Conservation (phyloP, 2,797 vertebrate genomes). For the Syngnathus acus region DNA sequence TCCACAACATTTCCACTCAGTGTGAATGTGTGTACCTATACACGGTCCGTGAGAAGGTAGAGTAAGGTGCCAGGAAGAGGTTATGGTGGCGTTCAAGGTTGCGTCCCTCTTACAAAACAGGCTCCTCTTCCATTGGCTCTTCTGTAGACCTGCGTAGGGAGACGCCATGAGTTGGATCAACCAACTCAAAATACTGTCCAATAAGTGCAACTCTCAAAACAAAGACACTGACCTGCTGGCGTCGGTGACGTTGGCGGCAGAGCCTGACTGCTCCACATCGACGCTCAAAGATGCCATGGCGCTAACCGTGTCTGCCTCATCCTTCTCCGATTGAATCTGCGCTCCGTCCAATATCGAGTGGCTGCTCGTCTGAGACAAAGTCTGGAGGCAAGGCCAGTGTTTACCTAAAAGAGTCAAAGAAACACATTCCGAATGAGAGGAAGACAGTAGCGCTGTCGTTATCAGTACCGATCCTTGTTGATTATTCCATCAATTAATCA, state of each 20-base stretch:
- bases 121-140: constrained; percentile 95
- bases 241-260: constrained; percentile 40
- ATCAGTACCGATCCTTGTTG: too few relatives aligned
- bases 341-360: constrained; percentile 72
- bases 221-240: constrained; percentile 56
- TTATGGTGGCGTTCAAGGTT: constrained; percentile 37
- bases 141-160: constrained; percentile 72
- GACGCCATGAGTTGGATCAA: neutral
- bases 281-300: constrained; percentile 92
- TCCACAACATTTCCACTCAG: constrained; percentile 27
- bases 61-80: constrained; percentile 46
- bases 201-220: too few relatives aligned
- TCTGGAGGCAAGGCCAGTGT: constrained; percentile 85
- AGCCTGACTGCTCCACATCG: constrained; percentile 72
- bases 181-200: too few relatives aligned
- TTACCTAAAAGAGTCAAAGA: constrained; percentile 64
- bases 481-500: too few relatives aligned
- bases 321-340: constrained; percentile 70
- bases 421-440: neutral
- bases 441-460: neutral
- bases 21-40: constrained; percentile 12
- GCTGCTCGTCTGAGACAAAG: constrained; percentile 67
- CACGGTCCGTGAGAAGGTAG: constrained; percentile 32
- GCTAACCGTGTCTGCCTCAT: constrained; percentile 86
- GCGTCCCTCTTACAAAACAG: constrained; percentile 72